These are phyloP conservation scores for Pyralis farinalis DNA, from an alignment of 2,888 invertebrate genomes.

Conservation along the genomic window DNA sequence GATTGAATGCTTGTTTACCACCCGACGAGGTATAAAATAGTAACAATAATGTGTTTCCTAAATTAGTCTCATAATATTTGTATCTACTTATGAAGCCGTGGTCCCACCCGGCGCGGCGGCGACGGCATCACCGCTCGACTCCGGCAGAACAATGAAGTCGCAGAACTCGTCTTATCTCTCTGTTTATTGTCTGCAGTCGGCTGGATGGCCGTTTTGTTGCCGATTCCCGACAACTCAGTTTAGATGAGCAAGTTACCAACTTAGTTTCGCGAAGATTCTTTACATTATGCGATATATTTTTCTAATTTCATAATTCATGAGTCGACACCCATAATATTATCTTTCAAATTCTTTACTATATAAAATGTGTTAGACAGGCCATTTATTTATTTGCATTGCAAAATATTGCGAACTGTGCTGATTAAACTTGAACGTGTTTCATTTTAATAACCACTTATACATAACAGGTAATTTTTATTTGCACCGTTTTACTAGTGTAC, in stretches of 20 bases:
- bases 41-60: too few relatives aligned
- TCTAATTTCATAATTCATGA: too few relatives aligned
- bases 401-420: too few relatives aligned
- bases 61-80: conserved; percentile 8
- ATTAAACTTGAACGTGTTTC: too few relatives aligned
- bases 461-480: too few relatives aligned
- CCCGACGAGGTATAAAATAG: too few relatives aligned
- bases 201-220: conserved; percentile 65
- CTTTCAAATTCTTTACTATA: too few relatives aligned
- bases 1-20: neutral
- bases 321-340: too few relatives aligned
- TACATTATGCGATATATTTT: conserved; percentile 30
- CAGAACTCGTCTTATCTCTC: conserved; percentile 56
- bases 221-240: conserved; percentile 58
- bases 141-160: conserved; percentile 46
- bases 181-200: conserved; percentile 75
- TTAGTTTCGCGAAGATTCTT: conserved; percentile 35
- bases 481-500: too few relatives aligned
- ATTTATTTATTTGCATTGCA: too few relatives aligned
- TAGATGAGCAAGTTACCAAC: conserved; percentile 64
- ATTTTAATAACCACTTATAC: too few relatives aligned
- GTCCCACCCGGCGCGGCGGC: conserved; percentile 22
- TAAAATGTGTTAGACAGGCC: too few relatives aligned
- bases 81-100: conserved; percentile 26
- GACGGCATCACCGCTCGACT: conserved; percentile 36